These are phyloP conservation scores for Adrianichthys oophorus DNA, from an alignment of 2,797 vertebrate genomes.

Conservation along the genomic window DNA sequence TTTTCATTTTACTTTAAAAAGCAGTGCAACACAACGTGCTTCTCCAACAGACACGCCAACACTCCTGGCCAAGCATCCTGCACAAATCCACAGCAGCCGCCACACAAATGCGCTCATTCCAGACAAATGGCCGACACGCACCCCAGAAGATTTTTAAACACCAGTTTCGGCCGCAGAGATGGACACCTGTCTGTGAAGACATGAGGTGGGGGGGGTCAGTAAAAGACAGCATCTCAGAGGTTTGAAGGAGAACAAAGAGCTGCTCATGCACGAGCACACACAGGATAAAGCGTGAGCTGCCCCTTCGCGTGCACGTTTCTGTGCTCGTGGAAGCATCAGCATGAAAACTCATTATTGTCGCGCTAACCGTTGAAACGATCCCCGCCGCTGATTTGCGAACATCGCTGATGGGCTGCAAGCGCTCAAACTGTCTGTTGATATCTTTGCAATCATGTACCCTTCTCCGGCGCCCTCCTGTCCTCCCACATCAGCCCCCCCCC, in stretches of 20 bases:
- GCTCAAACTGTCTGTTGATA: slow-evolving; percentile 74
- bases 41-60: slow-evolving; percentile 13
- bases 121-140: slow-evolving; percentile 60
- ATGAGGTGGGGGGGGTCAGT: slow-evolving; percentile 74
- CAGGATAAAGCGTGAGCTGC: slow-evolving; percentile 68
- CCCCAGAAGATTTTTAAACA: slow-evolving; percentile 30
- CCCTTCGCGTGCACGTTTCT: slow-evolving; percentile 27
- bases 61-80: slow-evolving; percentile 60
- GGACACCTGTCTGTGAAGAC: slow-evolving; percentile 72
- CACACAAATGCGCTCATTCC: slow-evolving; percentile 23
- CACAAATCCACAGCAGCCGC: slow-evolving; percentile 73
- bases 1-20: too few relatives aligned
- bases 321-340: slow-evolving; percentile 39
- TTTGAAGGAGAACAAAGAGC: slow-evolving; percentile 66
- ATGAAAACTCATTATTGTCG: slow-evolving; percentile 75
- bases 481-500: slow-evolving; percentile 20
- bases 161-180: slow-evolving; percentile 61
- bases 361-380: slow-evolving; percentile 62
- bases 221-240: slow-evolving; percentile 72
- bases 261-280: slow-evolving; percentile 25
- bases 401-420: slow-evolving; percentile 54
- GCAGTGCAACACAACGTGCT: too few relatives aligned
- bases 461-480: slow-evolving; percentile 36
- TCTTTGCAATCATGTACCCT: slow-evolving; percentile 74
- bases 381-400: slow-evolving; percentile 46